Evolutionary conservation across 2,888 invertebrate species (phyloP).

Genomic region (Caenorhabditis sp.): DNA sequence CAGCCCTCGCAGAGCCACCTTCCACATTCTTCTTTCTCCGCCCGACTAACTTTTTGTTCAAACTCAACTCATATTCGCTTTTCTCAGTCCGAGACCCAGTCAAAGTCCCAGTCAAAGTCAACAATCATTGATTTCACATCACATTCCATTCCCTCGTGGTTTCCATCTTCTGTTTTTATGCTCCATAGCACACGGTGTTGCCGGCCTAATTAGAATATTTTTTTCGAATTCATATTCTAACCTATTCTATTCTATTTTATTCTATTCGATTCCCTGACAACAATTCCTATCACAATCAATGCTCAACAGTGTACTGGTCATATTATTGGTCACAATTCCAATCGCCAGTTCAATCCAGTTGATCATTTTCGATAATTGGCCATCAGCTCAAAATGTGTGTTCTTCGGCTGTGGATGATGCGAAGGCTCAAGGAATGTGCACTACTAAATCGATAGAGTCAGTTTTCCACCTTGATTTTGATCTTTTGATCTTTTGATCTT

Average conservation of each 20-base stretch:
- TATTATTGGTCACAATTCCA: neutral
- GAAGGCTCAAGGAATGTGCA: slow-evolving; percentile 43
- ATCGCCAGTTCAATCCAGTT: slow-evolving; percentile 32
- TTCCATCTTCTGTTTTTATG: slow-evolving; percentile 35
- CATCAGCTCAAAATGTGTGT: slow-evolving; percentile 46
- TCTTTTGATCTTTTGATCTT: neutral
- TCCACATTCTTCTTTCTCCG: too few relatives aligned
- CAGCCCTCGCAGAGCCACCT: neutral
- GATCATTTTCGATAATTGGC: slow-evolving; percentile 51
- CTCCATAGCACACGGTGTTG: neutral
- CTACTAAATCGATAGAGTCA: slow-evolving; percentile 40
- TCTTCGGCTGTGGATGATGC: slow-evolving; percentile 49
- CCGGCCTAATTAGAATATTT: slow-evolving; percentile 28
- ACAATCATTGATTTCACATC: slow-evolving; percentile 9
- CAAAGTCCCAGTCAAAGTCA: slow-evolving; percentile 9
- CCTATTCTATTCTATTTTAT: too few relatives aligned
- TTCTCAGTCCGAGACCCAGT: too few relatives aligned
- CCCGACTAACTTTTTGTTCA: too few relatives aligned
- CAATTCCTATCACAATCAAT: slow-evolving; percentile 6
- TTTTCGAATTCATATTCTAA: too few relatives aligned
- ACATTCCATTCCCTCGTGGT: slow-evolving; percentile 41
- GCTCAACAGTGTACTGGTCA: slow-evolving; percentile 24
- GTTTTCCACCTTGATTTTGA: neutral
- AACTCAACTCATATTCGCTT: too few relatives aligned
- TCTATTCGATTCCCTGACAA: too few relatives aligned